phyloP scores from a whole-genome alignment of 1,140 invertebrate species.

The Drosophila insularis region DNA sequence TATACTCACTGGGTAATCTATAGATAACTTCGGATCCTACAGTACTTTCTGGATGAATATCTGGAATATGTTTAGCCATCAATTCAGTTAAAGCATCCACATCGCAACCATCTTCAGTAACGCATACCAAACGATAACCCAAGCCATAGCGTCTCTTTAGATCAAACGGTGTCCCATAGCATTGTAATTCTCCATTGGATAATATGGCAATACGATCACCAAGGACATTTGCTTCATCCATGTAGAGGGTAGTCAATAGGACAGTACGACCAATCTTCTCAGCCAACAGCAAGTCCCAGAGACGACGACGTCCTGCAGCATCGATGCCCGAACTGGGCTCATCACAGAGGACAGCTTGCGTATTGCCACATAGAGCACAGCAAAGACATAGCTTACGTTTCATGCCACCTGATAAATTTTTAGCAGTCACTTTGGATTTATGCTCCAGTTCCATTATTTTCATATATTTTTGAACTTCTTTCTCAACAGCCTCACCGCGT shows the following conservation, averaged over 20 bases:
- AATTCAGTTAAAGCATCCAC: slow-evolving; percentile 49
- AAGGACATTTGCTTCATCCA: slow-evolving; percentile 98
- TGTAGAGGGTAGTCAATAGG: slow-evolving; percentile 97
- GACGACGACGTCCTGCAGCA: slow-evolving; percentile 92
- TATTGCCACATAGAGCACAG: slow-evolving; percentile 88
- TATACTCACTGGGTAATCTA: slow-evolving; percentile 51
- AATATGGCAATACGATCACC: slow-evolving; percentile 97
- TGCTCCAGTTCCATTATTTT: slow-evolving; percentile 86
- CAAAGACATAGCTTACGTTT: slow-evolving; percentile 89
- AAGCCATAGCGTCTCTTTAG: slow-evolving; percentile 92
- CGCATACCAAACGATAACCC: slow-evolving; percentile 75
- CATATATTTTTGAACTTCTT: slow-evolving; percentile 85
- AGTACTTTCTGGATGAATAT: slow-evolving; percentile 52
- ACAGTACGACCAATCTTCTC: slow-evolving; percentile 87
- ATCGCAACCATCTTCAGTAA: slow-evolving; percentile 54
- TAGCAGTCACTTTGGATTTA: slow-evolving; percentile 84
- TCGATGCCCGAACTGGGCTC: slow-evolving; percentile 98
- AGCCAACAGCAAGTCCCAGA: slow-evolving; percentile 92
- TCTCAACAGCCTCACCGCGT: slow-evolving; percentile 84
- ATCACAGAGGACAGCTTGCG: slow-evolving; percentile 90
- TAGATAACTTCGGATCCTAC: slow-evolving; percentile 74
- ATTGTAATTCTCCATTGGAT: slow-evolving; percentile 89
- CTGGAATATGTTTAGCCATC: slow-evolving; percentile 62
- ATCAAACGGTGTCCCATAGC: slow-evolving; percentile 93
- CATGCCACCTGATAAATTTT: slow-evolving; percentile 92